Percentiles rank a stretch among this genome's conserved stretches.
Evolutionary conservation across 2,888 invertebrate genomes (phyloP).

Genomic region (Chironomus tentans): DNA sequence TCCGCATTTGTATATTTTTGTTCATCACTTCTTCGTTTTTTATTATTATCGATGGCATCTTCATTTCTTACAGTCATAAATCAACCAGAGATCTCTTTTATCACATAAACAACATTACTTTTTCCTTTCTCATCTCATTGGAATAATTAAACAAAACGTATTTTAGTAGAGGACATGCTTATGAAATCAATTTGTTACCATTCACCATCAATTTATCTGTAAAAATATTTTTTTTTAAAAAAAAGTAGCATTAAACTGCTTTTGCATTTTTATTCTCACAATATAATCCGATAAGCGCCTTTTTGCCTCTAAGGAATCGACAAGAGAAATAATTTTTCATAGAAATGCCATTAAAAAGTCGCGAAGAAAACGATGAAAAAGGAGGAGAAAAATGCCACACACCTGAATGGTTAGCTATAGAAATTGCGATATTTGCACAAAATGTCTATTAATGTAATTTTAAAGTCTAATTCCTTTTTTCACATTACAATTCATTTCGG

Average conservation of each 20-base stretch:
- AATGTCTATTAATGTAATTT: neutral
- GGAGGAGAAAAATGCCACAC: no score
- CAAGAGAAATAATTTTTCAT: neutral
- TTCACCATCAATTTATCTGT: no score
- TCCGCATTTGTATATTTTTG: no score
- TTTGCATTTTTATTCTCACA: neutral
- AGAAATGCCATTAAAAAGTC: neutral
- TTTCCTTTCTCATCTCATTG: no score
- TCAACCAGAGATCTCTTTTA: neutral
- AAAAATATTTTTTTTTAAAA: neutral
- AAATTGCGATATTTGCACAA: no score
- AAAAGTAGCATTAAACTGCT: neutral
- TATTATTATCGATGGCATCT: neutral
- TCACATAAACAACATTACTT: no score
- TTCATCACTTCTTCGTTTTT: neutral
- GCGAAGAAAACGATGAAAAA: neutral
- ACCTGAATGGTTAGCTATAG: no score
- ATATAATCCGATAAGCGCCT: neutral
- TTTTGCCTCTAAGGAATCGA: neutral
- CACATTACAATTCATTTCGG: no score
- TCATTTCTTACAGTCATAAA: neutral
- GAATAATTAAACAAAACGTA: neutral
- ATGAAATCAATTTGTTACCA: no score
- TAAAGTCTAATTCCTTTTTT: neutral
- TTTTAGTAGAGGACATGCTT: no score